Evolutionary conservation across 2,113 vertebrate species (phyloP).

Genomic region (Enhydra lutris): DNA sequence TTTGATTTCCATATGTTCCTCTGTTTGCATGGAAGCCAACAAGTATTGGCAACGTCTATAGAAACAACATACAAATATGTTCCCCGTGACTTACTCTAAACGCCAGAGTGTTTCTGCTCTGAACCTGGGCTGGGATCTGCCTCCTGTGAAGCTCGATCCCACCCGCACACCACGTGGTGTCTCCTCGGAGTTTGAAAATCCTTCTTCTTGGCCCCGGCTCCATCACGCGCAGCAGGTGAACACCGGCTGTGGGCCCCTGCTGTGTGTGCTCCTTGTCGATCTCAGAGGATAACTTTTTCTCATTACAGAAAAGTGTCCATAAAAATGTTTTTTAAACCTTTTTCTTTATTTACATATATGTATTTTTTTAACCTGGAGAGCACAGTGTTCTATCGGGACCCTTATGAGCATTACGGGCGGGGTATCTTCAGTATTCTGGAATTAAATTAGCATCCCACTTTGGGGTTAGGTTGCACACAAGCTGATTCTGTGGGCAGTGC

Average conservation of each 20-base stretch:
- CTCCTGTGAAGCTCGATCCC: rapidly evolving
- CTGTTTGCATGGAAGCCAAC: background rate
- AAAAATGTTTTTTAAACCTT: background rate
- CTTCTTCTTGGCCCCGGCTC: background rate
- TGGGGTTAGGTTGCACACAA: too few species aligned
- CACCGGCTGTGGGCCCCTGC: background rate
- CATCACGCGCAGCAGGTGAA: rapidly evolving
- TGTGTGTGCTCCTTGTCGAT: background rate
- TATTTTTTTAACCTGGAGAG: background rate
- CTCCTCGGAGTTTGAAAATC: background rate
- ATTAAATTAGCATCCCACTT: background rate
- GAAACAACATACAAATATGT: background rate
- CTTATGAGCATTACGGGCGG: background rate
- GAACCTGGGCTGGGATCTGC: background rate
- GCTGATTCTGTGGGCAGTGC: background rate
- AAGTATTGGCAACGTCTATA: background rate
- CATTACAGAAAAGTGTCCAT: background rate
- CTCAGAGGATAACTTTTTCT: background rate
- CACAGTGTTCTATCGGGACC: background rate
- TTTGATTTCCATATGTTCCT: background rate
- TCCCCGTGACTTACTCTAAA: background rate
- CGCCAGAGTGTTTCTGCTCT: background rate
- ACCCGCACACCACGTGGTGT: background rate
- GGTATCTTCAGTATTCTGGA: background rate
- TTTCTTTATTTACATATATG: background rate